Conservation (phyloP, 1,140 invertebrate species). For the Heliothis virescens region DNA sequence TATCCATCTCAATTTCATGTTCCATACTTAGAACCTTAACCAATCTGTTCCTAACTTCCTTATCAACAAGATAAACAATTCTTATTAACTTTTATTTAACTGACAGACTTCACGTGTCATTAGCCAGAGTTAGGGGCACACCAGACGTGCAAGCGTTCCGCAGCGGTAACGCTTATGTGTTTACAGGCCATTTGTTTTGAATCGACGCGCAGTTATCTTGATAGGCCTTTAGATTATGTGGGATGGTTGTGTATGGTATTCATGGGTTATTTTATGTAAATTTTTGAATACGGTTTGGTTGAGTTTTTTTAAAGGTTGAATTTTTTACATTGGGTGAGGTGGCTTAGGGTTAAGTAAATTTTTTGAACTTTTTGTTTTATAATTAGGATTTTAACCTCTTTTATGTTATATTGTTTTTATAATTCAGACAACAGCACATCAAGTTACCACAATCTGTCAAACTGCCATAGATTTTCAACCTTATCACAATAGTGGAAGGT, state of each 20-base stretch:
- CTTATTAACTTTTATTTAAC: constrained; percentile 34
- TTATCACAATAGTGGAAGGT: too few species aligned
- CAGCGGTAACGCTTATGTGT: constrained; percentile 24
- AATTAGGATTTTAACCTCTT: too few species aligned
- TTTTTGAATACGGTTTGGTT: neutral
- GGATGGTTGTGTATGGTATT: neutral
- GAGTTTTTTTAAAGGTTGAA: too few species aligned
- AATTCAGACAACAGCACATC: too few species aligned
- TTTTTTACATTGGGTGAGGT: too few species aligned
- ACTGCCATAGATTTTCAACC: too few species aligned
- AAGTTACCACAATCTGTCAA: too few species aligned
- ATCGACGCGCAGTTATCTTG: constrained; percentile 23
- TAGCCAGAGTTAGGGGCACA: neutral
- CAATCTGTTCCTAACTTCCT: neutral
- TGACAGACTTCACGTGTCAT: constrained; percentile 15
- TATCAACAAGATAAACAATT: constrained; percentile 24
- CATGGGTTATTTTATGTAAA: neutral
- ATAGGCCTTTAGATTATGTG: constrained; percentile 5
- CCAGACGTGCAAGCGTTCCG: constrained; percentile 15
- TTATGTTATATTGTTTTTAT: too few species aligned
- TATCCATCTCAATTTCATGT: too few species aligned
- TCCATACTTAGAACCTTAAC: too few species aligned
- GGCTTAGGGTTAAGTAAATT: too few species aligned
- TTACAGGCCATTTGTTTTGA: constrained; percentile 32
- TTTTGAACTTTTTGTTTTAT: too few species aligned